Conservation (phyloP, 2,797 vertebrate genomes). For the Pygocentrus nattereri region DNA sequence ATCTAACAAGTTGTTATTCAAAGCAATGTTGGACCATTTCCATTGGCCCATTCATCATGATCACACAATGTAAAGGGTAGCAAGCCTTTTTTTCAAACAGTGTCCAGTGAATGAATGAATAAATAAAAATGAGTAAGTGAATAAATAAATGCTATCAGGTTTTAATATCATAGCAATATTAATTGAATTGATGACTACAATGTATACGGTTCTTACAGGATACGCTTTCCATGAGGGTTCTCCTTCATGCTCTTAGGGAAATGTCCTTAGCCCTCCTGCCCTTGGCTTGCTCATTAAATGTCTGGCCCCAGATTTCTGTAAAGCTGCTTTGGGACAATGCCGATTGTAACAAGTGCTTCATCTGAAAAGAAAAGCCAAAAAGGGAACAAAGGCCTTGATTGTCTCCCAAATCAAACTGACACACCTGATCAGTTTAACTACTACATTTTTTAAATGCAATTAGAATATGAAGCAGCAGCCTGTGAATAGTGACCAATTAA, state of each 20-base stretch:
- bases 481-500: neutral
- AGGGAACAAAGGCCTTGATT: neutral
- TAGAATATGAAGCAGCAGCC: neutral
- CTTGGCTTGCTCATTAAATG: neutral
- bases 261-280: neutral
- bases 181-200: too few species aligned
- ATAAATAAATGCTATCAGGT: too few species aligned
- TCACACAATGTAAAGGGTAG: too few species aligned
- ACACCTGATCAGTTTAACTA: constrained; percentile 10
- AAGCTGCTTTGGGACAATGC: neutral
- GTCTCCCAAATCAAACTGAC: neutral
- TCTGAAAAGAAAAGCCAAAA: constrained; percentile 2
- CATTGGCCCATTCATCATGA: too few species aligned
- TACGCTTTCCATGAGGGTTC: neutral
- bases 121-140: too few species aligned
- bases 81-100: too few species aligned
- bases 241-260: neutral
- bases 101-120: too few species aligned
- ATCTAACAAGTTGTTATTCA: too few species aligned
- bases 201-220: neutral
- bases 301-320: neutral
- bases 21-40: too few species aligned
- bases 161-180: too few species aligned
- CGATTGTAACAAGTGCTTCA: neutral
- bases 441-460: neutral